Conservation (phyloP, 2,113 vertebrate species). For the Mustela lutreola region DNA sequence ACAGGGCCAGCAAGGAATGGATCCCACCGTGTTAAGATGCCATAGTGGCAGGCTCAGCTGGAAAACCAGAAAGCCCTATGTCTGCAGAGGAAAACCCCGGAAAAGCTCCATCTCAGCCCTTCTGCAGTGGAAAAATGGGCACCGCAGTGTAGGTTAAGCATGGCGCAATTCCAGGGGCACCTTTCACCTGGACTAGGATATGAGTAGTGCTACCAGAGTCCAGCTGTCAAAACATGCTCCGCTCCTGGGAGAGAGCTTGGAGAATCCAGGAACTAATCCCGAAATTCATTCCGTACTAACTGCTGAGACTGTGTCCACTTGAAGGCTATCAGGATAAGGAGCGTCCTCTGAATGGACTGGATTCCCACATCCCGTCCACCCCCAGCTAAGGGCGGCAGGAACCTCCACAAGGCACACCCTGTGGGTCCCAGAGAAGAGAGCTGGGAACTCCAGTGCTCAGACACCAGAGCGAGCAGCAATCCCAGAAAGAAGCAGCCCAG, state of each 20-base stretch:
- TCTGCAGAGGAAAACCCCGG: neutral
- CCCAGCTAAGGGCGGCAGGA: neutral
- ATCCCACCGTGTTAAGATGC: fast-evolving
- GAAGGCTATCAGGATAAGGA: neutral
- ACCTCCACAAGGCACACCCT: neutral
- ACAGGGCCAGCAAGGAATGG: neutral
- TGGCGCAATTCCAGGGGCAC: fast-evolving
- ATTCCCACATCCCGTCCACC: fast-evolving
- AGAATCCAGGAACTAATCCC: neutral
- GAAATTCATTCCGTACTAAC: neutral
- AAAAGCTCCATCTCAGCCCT: neutral
- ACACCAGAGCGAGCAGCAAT: neutral
- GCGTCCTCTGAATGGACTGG: neutral
- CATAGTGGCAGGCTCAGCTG: neutral
- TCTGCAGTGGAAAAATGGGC: neutral
- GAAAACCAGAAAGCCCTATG: neutral
- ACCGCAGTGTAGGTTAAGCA: neutral
- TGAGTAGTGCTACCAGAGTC: fast-evolving
- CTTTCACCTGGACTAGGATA: neutral
- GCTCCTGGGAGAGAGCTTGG: neutral
- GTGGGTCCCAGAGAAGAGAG: neutral
- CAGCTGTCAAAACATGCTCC: neutral
- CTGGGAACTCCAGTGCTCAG: neutral
- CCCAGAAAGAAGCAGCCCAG: neutral
- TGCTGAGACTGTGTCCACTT: neutral